Evolutionary conservation across 2,113 vertebrate species (phyloP).

Genomic region (Heloderma charlesbogerti): DNA sequence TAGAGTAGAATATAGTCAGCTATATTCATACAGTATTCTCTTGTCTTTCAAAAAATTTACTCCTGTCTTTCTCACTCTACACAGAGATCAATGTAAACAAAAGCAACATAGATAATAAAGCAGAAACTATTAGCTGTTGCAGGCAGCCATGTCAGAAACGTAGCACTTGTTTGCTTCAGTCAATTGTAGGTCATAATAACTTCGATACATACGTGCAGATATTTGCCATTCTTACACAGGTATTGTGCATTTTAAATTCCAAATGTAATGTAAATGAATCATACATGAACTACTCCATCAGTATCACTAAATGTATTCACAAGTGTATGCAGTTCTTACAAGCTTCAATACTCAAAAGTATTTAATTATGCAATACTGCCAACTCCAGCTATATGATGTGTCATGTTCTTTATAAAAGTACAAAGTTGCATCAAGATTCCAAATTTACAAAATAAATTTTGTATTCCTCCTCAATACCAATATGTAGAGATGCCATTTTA

Average conservation of each 20-base stretch:
- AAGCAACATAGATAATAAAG: neutral
- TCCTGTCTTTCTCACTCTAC: neutral
- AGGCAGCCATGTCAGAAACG: neutral
- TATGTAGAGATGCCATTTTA: neutral
- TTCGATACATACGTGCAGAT: neutral
- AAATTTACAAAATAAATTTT: neutral
- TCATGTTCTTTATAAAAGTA: neutral
- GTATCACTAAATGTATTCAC: neutral
- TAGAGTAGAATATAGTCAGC: neutral
- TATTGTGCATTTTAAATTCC: neutral
- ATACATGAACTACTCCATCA: neutral
- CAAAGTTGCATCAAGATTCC: neutral
- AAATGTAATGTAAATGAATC: neutral
- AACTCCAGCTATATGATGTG: neutral
- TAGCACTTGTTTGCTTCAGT: neutral
- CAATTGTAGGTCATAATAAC: neutral
- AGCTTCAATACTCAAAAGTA: neutral
- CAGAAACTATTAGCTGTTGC: neutral
- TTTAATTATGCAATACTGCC: neutral
- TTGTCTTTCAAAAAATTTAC: conserved; percentile 35
- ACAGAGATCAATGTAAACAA: neutral
- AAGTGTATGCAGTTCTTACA: neutral
- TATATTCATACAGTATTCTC: conserved; percentile 4
- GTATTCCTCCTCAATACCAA: neutral
- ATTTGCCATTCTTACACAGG: neutral